phyloP scores from a whole-genome alignment of 1,140 invertebrate genomes.

The Medauroidea extradentata region DNA sequence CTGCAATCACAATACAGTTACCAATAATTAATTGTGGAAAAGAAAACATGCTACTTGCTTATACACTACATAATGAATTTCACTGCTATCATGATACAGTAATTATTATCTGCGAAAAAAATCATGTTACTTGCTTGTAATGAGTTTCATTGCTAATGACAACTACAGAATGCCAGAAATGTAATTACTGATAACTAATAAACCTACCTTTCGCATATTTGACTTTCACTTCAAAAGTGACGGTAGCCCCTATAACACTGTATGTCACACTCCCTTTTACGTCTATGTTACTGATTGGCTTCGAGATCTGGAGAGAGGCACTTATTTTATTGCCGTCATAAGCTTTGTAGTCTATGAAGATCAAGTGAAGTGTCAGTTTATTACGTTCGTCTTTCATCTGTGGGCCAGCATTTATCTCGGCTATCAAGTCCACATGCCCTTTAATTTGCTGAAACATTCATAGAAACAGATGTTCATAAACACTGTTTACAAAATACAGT shows the following conservation, averaged over 20 bases:
- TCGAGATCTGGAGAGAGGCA: slow-evolving; percentile 42
- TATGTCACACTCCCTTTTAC: slow-evolving; percentile 45
- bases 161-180: neutral
- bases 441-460: slow-evolving; percentile 42
- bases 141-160: neutral
- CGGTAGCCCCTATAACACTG: slow-evolving; percentile 33
- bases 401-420: slow-evolving; percentile 48
- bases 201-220: slow-evolving; percentile 45
- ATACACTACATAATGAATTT: too few relatives aligned
- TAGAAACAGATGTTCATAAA: too few relatives aligned
- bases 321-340: slow-evolving; percentile 45
- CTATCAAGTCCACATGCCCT: slow-evolving; percentile 50
- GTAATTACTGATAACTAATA: neutral
- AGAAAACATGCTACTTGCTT: too few relatives aligned
- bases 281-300: slow-evolving; percentile 47
- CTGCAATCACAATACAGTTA: neutral
- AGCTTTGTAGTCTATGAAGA: slow-evolving; percentile 50
- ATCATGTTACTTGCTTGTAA: too few relatives aligned
- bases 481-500: too few relatives aligned
- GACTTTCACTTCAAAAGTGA: slow-evolving; percentile 40
- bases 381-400: slow-evolving; percentile 36
- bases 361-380: slow-evolving; percentile 50
- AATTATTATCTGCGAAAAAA: too few relatives aligned
- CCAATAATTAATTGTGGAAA: neutral
- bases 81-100: too few relatives aligned